Base-by-base conservation (phyloP, 2,113 vertebrate species). In the Lichenostomus cassidix region DNA sequence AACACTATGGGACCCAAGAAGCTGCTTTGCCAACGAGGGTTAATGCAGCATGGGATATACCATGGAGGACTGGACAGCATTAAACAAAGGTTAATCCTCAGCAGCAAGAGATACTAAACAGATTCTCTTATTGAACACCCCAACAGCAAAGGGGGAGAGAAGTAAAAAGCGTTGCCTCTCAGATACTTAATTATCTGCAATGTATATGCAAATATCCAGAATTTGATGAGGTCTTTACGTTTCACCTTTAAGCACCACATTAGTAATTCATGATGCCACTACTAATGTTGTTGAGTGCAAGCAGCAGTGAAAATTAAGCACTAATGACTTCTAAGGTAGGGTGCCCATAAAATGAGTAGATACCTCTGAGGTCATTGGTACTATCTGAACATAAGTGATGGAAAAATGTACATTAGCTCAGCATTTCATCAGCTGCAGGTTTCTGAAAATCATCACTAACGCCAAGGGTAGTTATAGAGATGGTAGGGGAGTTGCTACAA, bases 201-300 rank as follows among this genome's bases (percentile, higher is more conserved):
- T 91, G 90, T 94, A 93, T 94, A 97, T 96, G 96, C 92, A 97
- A 97, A 96, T 97, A 96, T 67, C 71, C 56, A 82, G 90, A 94
- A 82, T 97, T 65, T 96, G 96, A 98, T 97, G 91, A 97, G 94
- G 92, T 97, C 96, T 97, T 97, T 98, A 92, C 76, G 96, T 97
- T 96, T 97, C 91, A 96, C 96, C 96, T 97, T 90, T 95, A 96
- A 97, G 76, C 55, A 88, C 37, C 82, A 65, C 86, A 97, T 98
- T 91, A 97, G 84, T 95, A 97, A 97, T 97, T 98, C 96, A 97
- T 89, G 90, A 97, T 95, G 84, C 94, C 55, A 71, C 62, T 59
- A 65, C 67, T 91, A 95, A 86, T 8, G 14, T 82, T 95, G 58
- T 87, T 52, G 91, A 90, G 90, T 49, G 75, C 78, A 95, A 88